A percentile compares a stretch with the other conserved stretches of the same genome.
phyloP scores from a whole-genome alignment of 2,888 invertebrate species.

The Mythimna ferrago region DNA sequence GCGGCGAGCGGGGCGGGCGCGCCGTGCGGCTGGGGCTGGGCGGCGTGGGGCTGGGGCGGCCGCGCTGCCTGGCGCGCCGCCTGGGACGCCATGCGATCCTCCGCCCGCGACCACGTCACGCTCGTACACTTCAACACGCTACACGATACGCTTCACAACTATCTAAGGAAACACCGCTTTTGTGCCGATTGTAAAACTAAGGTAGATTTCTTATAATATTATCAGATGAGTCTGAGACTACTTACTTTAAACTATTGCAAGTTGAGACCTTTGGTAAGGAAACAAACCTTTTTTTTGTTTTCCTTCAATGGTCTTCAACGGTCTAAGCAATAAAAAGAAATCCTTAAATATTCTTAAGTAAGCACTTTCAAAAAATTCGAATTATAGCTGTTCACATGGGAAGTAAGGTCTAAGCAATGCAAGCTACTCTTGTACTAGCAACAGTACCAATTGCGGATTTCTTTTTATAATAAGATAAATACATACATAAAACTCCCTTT shows the following conservation, averaged over 20 bases:
- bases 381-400: too few species aligned
- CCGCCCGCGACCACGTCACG: constrained; percentile 96
- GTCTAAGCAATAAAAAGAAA: too few species aligned
- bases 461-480: background rate
- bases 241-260: background rate
- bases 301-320: too few species aligned
- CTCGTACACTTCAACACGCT: constrained; percentile 96
- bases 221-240: background rate
- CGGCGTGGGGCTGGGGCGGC: constrained; percentile 92
- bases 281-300: too few species aligned
- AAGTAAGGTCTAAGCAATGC: too few species aligned
- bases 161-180: constrained; percentile 98
- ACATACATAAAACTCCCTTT: background rate
- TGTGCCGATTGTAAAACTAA: constrained; percentile 98
- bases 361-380: too few species aligned
- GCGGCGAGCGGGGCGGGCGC: constrained; percentile 88
- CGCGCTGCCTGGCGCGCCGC: constrained; percentile 95
- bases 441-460: background rate
- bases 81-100: constrained; percentile 96
- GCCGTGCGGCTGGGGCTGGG: constrained; percentile 94
- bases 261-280: background rate
- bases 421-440: too few species aligned
- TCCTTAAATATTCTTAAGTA: too few species aligned
- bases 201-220: constrained; percentile 85
- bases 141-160: constrained; percentile 96